phyloP scores from a whole-genome alignment of 2,888 invertebrate genomes.

The Dioctria rufipes region DNA sequence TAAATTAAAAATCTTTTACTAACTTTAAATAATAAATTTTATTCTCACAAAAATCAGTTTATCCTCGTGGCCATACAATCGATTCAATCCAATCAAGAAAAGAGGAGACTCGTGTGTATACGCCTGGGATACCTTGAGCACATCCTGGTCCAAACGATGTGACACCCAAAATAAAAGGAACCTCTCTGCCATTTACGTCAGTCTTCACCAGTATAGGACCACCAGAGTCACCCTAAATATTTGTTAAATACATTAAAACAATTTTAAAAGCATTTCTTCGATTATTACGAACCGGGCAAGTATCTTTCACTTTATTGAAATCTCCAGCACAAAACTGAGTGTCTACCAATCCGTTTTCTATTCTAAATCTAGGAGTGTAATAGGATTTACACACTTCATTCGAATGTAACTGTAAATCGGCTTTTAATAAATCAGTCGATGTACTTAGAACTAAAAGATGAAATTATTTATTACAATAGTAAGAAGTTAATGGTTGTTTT shows the following conservation, averaged over 20 bases:
- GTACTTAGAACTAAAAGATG: not conserved
- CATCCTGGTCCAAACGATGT: conserved; percentile 47
- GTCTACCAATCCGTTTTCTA: conserved; percentile 3
- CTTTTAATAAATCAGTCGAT: not conserved
- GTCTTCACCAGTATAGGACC: conserved; percentile 37
- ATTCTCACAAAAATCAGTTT: not conserved
- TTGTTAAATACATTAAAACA: not conserved
- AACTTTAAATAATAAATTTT: no score
- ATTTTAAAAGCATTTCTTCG: not conserved
- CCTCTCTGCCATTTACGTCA: no score
- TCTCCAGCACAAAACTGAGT: conserved; percentile 49
- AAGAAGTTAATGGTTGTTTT: not conserved
- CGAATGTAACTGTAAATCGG: not conserved
- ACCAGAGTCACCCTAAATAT: conserved; percentile 53
- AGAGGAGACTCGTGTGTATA: conserved; percentile 41
- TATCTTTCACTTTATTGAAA: conserved; percentile 37
- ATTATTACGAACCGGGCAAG: conserved; percentile 13
- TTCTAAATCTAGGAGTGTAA: not conserved
- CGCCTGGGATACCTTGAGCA: conserved; percentile 30
- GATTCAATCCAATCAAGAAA: conserved; percentile 45
- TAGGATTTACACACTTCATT: not conserved
- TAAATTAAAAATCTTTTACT: no score
- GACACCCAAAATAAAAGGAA: conserved; percentile 44
- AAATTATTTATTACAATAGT: not conserved
- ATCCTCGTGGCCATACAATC: conserved; percentile 36